These are phyloP conservation scores for Orchesellides sinensis DNA, from an alignment of 2,888 invertebrate species.

Conservation along the genomic window DNA sequence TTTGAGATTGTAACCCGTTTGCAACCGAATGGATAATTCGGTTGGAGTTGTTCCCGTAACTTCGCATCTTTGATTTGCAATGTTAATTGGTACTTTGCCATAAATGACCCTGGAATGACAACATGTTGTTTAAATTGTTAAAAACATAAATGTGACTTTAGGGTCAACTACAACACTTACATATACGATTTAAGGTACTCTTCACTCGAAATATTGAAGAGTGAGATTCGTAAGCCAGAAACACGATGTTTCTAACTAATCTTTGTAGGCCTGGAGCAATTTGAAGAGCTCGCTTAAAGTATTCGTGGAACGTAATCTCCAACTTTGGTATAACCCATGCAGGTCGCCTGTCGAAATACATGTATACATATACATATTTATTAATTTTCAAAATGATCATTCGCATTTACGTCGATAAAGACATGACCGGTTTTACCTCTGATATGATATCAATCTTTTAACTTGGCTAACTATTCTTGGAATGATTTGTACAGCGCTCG, in stretches of 20 bases:
- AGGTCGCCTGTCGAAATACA: conserved; percentile 31
- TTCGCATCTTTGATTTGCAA: not conserved
- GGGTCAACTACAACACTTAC: no score
- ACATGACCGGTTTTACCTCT: conserved; percentile 36
- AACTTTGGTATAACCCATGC: conserved; percentile 64
- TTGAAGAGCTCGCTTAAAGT: conserved; percentile 56
- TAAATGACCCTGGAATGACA: not conserved
- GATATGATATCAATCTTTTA: conserved; percentile 63
- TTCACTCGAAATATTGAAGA: conserved; percentile 33
- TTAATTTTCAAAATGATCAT: not conserved
- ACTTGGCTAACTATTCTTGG: conserved; percentile 67
- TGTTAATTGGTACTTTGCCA: not conserved
- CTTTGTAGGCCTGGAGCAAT: conserved; percentile 59
- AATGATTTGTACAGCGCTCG: conserved; percentile 70
- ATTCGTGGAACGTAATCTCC: conserved; percentile 43
- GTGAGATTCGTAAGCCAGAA: conserved; percentile 36
- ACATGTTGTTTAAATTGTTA: not conserved
- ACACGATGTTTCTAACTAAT: conserved; percentile 56
- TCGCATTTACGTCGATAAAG: not conserved
- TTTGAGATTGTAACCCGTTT: conserved; percentile 30
- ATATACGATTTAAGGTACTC: conserved; percentile 14
- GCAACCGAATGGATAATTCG: conserved; percentile 51
- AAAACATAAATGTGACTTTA: not conserved
- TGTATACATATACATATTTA: not conserved
- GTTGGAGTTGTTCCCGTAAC: not conserved